Evolutionary conservation across 2,888 invertebrate genomes (phyloP).

Genomic region (Oligia latruncula): DNA sequence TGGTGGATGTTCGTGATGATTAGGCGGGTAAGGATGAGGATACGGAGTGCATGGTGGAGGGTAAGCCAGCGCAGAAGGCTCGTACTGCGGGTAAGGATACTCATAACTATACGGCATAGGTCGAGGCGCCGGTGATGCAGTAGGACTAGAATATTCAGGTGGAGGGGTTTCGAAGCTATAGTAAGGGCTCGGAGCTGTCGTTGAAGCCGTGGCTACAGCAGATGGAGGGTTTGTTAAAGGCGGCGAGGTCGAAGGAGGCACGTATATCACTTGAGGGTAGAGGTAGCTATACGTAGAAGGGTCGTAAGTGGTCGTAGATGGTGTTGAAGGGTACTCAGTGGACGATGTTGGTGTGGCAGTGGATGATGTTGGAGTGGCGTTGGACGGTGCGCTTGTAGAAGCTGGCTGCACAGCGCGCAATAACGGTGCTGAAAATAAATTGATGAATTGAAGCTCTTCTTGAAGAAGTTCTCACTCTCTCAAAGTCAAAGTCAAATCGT

Average conservation of each 20-base stretch:
- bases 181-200: constrained; percentile 33
- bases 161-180: constrained; percentile 50
- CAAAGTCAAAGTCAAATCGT: too few relatives aligned
- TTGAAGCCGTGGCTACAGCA: constrained; percentile 45
- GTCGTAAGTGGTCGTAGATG: constrained; percentile 66
- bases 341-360: constrained; percentile 64
- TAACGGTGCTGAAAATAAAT: constrained; percentile 66
- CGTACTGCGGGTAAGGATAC: constrained; percentile 42
- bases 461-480: neutral
- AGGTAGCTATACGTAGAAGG: constrained; percentile 67
- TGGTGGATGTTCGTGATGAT: constrained; percentile 46
- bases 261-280: constrained; percentile 72
- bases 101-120: constrained; percentile 49
- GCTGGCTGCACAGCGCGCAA: constrained; percentile 63
- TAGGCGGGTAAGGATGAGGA: constrained; percentile 55
- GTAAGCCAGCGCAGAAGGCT: constrained; percentile 58
- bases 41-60: constrained; percentile 63
- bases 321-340: constrained; percentile 62
- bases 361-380: constrained; percentile 59
- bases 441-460: neutral
- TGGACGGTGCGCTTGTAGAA: constrained; percentile 62
- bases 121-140: constrained; percentile 21
- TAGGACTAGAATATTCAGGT: constrained; percentile 49
- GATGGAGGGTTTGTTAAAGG: constrained; percentile 67
- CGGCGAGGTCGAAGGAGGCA: constrained; percentile 66